phyloP scores from a whole-genome alignment of 2,797 vertebrate genomes.

The Myripristis jacobus region DNA sequence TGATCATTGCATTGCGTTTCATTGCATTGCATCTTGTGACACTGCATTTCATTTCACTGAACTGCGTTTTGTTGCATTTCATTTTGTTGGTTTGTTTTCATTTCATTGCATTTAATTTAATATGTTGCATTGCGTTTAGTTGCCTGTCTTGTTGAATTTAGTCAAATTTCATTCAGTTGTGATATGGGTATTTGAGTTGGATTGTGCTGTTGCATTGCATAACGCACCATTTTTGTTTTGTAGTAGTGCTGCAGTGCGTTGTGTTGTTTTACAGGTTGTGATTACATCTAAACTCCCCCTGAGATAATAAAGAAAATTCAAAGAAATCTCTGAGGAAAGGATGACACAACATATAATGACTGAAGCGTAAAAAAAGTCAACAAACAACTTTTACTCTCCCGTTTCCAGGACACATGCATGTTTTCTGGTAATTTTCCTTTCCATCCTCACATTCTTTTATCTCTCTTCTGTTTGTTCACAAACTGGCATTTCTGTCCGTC shows the following conservation, averaged over 20 bases:
- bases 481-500: slow-evolving; percentile 60
- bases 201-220: too few species aligned
- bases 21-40: neutral
- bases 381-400: slow-evolving; percentile 8
- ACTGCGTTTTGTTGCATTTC: neutral
- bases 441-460: slow-evolving; percentile 11
- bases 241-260: neutral
- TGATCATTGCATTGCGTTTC: neutral
- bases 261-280: neutral
- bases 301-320: neutral
- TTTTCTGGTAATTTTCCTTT: slow-evolving; percentile 41
- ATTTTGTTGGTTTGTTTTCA: neutral
- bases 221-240: neutral
- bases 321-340: neutral
- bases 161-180: too few species aligned
- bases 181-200: too few species aligned
- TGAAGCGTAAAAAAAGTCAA: slow-evolving; percentile 10
- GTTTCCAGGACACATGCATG: slow-evolving; percentile 24
- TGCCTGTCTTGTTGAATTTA: too few species aligned
- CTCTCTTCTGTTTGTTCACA: slow-evolving; percentile 55
- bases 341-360: slow-evolving; percentile 12
- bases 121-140: too few species aligned
- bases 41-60: neutral
- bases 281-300: neutral
- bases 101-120: too few species aligned